Base-by-base conservation (phyloP, 2,888 invertebrate genomes). In the Mellilla xanthometata region DNA sequence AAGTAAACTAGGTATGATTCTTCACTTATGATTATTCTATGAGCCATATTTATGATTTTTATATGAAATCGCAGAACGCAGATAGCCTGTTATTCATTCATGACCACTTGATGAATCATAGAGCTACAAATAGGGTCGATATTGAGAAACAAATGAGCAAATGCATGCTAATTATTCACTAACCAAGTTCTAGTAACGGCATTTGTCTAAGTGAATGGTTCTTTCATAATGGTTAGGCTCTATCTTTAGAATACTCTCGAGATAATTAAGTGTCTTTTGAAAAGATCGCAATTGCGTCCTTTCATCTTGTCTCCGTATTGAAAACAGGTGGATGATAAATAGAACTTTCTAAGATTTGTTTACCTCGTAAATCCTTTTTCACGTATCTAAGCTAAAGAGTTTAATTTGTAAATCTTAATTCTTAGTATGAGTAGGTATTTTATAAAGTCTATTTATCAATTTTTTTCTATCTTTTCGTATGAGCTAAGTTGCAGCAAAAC, bases 91-190 rank as follows among this genome's bases (percentile, higher is more conserved):
- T n/a, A n/a, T n/a, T n/a, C n/a, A n/a, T n/a, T n/a, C n/a, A n/a
- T n/a, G n/a, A n/a, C n/a, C 5, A 41, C 36, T 28, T 39, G n/a
- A 42, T 76, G 68, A 75, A 64, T 76, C 76, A 72, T 52, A 56
- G 45, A 53, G 65, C 38, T 61, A n/a, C 68, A 56, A 72, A 73
- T 73, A 64, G 58, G 60, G 54, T 58, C 60, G 56, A 71, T 72
- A 62, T 69, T 59, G 62, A 57, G 58, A 58, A 65, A 59, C 62
- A 61, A 57, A 60, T 58, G 56, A 52, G 56, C 57, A 59, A 55
- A 60, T 58, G 65, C 52, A 59, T 58, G 68, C 55, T 80, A 81
- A 80, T 75, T 68, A 61, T 55, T 55, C 60, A 60, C 62, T 72
- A 73, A 72, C 69, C 65, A 62, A 65, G 56, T 60, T 54, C 50